Conservation (phyloP, 2,888 invertebrate genomes). For the Polyommatus icarus region DNA sequence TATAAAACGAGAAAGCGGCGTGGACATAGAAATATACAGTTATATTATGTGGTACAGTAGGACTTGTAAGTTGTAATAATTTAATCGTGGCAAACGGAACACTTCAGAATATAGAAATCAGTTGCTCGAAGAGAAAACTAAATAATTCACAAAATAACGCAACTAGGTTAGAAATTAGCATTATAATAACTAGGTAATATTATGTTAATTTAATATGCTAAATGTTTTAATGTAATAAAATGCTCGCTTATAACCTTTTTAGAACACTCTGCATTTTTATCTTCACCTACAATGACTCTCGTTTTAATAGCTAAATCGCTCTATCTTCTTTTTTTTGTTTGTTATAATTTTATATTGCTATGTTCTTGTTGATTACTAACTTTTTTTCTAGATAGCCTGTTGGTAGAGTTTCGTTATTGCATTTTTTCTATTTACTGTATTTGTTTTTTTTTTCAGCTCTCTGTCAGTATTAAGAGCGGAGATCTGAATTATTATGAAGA, state of each 20-base stretch:
- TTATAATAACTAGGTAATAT: background rate
- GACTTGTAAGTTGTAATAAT: conserved; percentile 13
- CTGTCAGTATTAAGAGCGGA: no score
- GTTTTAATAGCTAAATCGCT: no score
- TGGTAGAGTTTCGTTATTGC: background rate
- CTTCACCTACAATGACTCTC: no score
- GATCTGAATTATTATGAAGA: no score
- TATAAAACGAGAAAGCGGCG: conserved; percentile 12
- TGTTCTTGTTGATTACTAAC: background rate
- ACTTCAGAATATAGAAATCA: conserved; percentile 21
- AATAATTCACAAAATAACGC: background rate
- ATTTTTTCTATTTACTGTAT: background rate
- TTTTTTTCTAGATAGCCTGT: background rate
- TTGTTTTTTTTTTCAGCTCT: background rate
- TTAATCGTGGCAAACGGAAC: conserved; percentile 12
- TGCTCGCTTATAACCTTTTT: background rate
- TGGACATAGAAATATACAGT: conserved; percentile 21
- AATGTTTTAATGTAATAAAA: conserved; percentile 6
- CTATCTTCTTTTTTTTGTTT: background rate
- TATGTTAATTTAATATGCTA: conserved; percentile 23
- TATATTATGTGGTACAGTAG: conserved; percentile 21
- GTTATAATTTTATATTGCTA: background rate
- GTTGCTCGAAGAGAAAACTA: conserved; percentile 19
- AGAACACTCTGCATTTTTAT: no score
- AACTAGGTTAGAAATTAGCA: conserved; percentile 20